Evolutionary conservation across 2,797 vertebrate species (phyloP).

Genomic region (Scyliorhinus canicula): DNA sequence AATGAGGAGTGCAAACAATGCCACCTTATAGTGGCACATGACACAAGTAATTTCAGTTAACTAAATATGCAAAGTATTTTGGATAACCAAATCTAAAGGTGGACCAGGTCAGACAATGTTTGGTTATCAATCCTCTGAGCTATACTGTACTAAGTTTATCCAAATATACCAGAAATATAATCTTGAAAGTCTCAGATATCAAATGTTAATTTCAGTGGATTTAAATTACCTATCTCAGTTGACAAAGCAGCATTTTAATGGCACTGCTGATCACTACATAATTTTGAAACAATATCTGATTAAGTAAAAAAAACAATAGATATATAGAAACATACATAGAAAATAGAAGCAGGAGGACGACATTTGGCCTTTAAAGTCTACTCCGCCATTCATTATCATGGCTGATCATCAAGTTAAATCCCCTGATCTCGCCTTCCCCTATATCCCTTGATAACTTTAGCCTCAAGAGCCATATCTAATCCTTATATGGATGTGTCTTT

Average conservation of each 20-base stretch:
- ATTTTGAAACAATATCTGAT: background rate
- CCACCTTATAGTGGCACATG: background rate
- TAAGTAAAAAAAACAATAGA: background rate
- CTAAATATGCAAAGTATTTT: background rate
- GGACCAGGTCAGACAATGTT: background rate
- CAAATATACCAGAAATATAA: background rate
- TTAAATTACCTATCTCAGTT: background rate
- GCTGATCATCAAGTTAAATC: too few species aligned
- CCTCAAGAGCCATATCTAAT: too few species aligned
- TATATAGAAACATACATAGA: too few species aligned
- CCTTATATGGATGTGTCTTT: background rate
- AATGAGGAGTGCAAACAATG: background rate
- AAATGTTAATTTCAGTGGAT: background rate
- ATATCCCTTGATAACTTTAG: too few species aligned
- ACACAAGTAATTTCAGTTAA: background rate
- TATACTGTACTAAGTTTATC: background rate
- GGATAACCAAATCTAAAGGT: background rate
- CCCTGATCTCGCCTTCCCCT: too few species aligned
- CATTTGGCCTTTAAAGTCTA: too few species aligned
- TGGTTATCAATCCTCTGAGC: background rate
- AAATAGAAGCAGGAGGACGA: too few species aligned
- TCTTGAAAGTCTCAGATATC: too few species aligned
- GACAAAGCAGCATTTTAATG: background rate
- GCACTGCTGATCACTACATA: background rate
- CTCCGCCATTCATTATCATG: too few species aligned